A percentile compares a stretch with the other conserved stretches of the same genome.
These are phyloP conservation scores for Dryoscopus gambensis DNA, from an alignment of 2,113 vertebrate genomes.

Conservation along the genomic window DNA sequence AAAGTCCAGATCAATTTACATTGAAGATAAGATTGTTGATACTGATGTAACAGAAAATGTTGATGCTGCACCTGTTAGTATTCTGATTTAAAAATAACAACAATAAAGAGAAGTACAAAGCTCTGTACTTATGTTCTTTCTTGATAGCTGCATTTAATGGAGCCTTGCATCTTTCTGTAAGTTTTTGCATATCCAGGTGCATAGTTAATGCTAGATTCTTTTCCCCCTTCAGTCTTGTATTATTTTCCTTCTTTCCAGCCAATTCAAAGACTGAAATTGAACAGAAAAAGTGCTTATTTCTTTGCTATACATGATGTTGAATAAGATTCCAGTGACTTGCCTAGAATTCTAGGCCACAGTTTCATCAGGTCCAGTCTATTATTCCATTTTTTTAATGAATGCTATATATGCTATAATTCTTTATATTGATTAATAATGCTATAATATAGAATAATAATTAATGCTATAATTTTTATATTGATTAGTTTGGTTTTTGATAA, in stretches of 20 bases:
- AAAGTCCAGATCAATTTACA: neutral
- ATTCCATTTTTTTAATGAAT: neutral
- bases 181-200: neutral
- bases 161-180: neutral
- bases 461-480: neutral
- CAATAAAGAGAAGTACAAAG: neutral
- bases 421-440: neutral
- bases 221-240: neutral
- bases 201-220: neutral
- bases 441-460: too few species aligned
- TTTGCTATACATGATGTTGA: neutral
- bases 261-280: neutral
- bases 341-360: neutral
- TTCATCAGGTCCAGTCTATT: neutral
- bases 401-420: neutral
- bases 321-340: neutral
- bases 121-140: neutral
- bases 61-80: neutral
- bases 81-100: neutral
- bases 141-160: neutral
- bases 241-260: neutral
- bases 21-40: neutral
- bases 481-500: neutral
- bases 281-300: neutral
- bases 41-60: neutral